Base-by-base conservation (phyloP, 2,888 invertebrate genomes). In the Cordilura impudica region DNA sequence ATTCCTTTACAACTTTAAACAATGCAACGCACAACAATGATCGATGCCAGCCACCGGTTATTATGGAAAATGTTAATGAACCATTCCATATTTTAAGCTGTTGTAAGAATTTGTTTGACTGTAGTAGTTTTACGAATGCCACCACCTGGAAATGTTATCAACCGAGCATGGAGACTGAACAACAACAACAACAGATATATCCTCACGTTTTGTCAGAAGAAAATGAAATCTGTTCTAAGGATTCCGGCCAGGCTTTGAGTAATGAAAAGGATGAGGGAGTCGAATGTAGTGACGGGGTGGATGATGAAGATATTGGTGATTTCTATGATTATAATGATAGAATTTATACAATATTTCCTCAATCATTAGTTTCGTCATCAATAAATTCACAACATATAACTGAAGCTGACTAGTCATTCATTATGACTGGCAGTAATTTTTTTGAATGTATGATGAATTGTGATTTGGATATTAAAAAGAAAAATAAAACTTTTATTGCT, bases 251-350 rank as follows among this genome's bases (percentile, higher is more conserved):
- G 21, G 21, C 16, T 14, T 2, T 8, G 5, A 72, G 56, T 39
- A 66, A 53, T 14, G 82, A 83, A 5, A 77, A 60, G 21, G 82
- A 83, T 23, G 83, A 81, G 43, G 81, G 79, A 43, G 83, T 82
- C 14, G 81, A 81, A 4, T 82, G 81, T 54, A 79, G 69, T 53
- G 82, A 81, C 26, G 74, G 54, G 1, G 69, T 53, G 65, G 78
- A 63, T 51, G 72, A 7, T 35, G 75, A 43, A 31, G 35, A 80
- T 16, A 31, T 18, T 39, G 16, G 72, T 63, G 43, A 67, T 18
- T 54, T 58, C 47, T 6, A 47, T 45, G 49, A 56, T 10, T 73
- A 76, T 21, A 71, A 60, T 67, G 66, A 45, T 16, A 67, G 63
- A 18, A 74, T 82, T 21, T 80, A 76, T 39, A 80, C 81, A 31